These are phyloP conservation scores for Drosophila arizonae DNA, from an alignment of 1,140 invertebrate genomes.

Conservation along the genomic window DNA sequence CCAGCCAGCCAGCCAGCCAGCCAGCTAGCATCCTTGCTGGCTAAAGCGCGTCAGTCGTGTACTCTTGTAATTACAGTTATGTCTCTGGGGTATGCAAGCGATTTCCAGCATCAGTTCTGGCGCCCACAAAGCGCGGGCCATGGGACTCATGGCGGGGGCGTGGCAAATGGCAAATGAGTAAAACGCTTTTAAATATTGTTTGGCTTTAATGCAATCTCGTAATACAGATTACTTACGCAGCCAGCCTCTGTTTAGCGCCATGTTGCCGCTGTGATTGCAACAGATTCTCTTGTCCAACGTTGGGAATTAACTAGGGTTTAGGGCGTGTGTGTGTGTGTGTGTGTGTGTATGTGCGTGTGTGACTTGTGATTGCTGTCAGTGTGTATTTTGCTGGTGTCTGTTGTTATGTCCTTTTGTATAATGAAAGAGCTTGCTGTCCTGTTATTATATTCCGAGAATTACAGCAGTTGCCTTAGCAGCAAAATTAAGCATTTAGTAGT, in stretches of 20 bases:
- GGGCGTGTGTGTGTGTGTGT: background rate
- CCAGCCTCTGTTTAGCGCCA: slow-evolving; percentile 45
- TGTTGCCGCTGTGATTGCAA: slow-evolving; percentile 57
- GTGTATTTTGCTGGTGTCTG: slow-evolving; percentile 8
- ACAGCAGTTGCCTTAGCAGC: slow-evolving; percentile 3
- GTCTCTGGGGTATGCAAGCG: slow-evolving; percentile 69
- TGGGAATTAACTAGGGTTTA: slow-evolving; percentile 47
- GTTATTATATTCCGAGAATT: slow-evolving; percentile 11
- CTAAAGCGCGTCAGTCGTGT: slow-evolving; percentile 54
- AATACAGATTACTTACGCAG: slow-evolving; percentile 43
- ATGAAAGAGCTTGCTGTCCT: slow-evolving; percentile 35
- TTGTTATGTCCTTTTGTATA: slow-evolving; percentile 32
- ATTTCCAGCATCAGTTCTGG: slow-evolving; percentile 15
- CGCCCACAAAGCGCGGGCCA: background rate
- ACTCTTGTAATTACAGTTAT: slow-evolving; percentile 78
- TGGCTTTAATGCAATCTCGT: slow-evolving; percentile 59
- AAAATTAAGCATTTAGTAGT: slow-evolving; percentile 21
- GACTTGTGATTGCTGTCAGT: slow-evolving; percentile 31
- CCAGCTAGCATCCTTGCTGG: slow-evolving; percentile 9
- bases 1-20: background rate
- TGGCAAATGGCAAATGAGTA: slow-evolving; percentile 58
- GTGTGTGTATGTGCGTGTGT: slow-evolving; percentile 13
- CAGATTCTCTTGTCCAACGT: slow-evolving; percentile 51
- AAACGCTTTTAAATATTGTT: slow-evolving; percentile 59
- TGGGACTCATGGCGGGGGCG: slow-evolving; percentile 6